Conservation (phyloP, 2,888 invertebrate genomes). For the Folsomia manolachei region DNA sequence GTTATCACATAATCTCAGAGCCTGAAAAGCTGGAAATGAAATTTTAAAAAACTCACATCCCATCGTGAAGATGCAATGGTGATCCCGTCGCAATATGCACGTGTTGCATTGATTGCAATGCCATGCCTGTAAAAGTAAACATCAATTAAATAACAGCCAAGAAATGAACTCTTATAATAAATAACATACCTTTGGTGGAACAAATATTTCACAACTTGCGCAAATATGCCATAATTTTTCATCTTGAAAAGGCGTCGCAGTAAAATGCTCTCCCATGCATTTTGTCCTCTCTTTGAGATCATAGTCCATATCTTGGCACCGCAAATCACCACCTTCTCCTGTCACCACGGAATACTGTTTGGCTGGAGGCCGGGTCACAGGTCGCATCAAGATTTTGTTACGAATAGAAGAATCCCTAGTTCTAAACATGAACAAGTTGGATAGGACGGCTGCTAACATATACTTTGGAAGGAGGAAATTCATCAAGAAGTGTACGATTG, state of each 20-base stretch:
- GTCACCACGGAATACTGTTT: background rate
- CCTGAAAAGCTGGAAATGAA: too few relatives aligned
- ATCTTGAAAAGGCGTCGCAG: slow-evolving; percentile 38
- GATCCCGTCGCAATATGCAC: slow-evolving; percentile 41
- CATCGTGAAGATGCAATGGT: slow-evolving; percentile 47
- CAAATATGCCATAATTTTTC: slow-evolving; percentile 47
- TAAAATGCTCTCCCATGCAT: slow-evolving; percentile 42
- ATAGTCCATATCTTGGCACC: slow-evolving; percentile 17
- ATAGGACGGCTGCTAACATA: slow-evolving; percentile 30
- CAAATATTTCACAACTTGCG: slow-evolving; percentile 46
- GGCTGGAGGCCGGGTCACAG: slow-evolving; percentile 22
- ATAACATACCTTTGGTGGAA: slow-evolving; percentile 45
- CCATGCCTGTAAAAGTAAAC: too few relatives aligned
- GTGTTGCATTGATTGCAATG: slow-evolving; percentile 44
- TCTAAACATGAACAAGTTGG: slow-evolving; percentile 38
- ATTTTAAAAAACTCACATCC: too few relatives aligned
- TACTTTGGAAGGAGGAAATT: slow-evolving; percentile 23
- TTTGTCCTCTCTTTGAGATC: slow-evolving; percentile 28
- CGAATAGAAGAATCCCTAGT: slow-evolving; percentile 39
- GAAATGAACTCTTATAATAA: too few relatives aligned
- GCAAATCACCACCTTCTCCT: background rate
- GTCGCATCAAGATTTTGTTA: slow-evolving; percentile 35
- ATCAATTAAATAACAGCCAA: too few relatives aligned
- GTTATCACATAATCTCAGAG: too few relatives aligned
- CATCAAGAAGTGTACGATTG: background rate